Base-by-base conservation (phyloP, 2,797 vertebrate genomes). In the Gymnothorax javanicus region DNA sequence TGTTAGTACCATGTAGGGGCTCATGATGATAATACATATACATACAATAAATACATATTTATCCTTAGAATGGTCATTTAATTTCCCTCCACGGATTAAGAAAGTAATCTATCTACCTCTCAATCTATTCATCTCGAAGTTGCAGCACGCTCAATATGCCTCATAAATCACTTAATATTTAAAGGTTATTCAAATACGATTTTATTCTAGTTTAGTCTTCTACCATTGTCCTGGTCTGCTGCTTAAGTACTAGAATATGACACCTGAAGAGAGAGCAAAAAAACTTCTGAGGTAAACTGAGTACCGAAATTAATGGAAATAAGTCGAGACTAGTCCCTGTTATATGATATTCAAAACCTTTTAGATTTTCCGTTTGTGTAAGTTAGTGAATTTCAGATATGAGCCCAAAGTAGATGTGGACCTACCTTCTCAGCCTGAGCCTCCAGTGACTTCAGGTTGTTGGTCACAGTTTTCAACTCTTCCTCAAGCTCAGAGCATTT, bases 401-500 rank as follows among this genome's bases (percentile, higher is more conserved):
- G 54, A 52, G 54, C n/a, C 82, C 64, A 50, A 64, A 81, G 33
- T 83, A 43, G 82, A 15, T 69, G 7, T 67, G 56, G 94, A 93
- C 95, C 92, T 96, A 99, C 98, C 97, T 99, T 99, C 95, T 99
- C 99, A 91, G 98, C 98, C 97, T 99, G 99, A 93, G 98, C 99
- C 96, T 99, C 98, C 95, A 99, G 96, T 92, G 99, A 99, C 97
- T 99, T 99, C 96, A 99, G 95, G 96, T 97, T 99, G 97, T 99
- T 99, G 94, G 98, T 98, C 93, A 99, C 99, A 84, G 98, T 99
- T 96, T 99, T 99, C 96, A 99, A 96, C 93, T 99, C 99, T 94
- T 99, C 98, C 94, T 99, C 99, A 92, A 99, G 98, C 95, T 99
- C 99, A 92, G 97, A 96, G 95, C 98, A 99, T 96, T 99, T 99